Evolutionary conservation across 2,113 vertebrate genomes (phyloP).

Genomic region (Ptyas mucosa): DNA sequence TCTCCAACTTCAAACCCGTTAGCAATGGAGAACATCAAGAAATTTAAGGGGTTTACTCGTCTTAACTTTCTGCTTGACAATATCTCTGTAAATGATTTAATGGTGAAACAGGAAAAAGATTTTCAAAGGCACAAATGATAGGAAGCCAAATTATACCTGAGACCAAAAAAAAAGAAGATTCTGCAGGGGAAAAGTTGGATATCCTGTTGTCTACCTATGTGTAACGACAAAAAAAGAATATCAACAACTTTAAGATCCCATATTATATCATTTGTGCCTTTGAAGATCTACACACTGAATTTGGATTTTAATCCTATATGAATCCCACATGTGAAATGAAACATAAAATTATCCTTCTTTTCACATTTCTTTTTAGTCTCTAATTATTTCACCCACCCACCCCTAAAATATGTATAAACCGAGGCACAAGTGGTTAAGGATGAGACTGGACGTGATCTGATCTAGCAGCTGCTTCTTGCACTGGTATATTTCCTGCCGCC

Average conservation of each 20-base stretch:
- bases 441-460: constrained; percentile 53
- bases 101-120: background rate
- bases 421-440: constrained; percentile 63
- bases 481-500: constrained; percentile 54
- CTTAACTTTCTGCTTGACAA: background rate
- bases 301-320: background rate
- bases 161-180: background rate
- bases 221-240: background rate
- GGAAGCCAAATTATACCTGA: background rate
- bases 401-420: constrained; percentile 51
- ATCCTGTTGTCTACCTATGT: background rate
- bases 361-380: constrained; percentile 25
- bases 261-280: background rate
- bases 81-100: background rate
- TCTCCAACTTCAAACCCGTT: constrained; percentile 21
- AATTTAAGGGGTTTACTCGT: background rate
- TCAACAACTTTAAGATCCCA: background rate
- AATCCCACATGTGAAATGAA: constrained; percentile 21
- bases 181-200: background rate
- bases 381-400: background rate
- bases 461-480: constrained; percentile 53
- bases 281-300: constrained; percentile 8
- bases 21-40: constrained; percentile 1
- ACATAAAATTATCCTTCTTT: constrained; percentile 37
- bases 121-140: constrained; percentile 3